phyloP scores from a whole-genome alignment of 2,888 invertebrate genomes.

The Empis livida region DNA sequence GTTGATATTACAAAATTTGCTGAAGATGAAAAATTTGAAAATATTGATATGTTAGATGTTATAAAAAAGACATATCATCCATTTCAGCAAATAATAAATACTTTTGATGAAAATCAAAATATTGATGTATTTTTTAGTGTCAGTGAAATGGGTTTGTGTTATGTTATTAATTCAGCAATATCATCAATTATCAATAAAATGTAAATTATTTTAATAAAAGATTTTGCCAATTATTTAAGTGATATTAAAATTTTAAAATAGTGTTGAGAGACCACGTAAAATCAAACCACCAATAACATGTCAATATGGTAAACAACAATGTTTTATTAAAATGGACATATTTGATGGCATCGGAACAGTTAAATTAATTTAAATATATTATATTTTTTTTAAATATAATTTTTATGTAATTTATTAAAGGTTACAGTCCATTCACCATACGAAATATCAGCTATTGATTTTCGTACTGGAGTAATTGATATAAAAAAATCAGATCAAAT shows the following conservation, averaged over 20 bases:
- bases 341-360: constrained; percentile 29
- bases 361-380: constrained; percentile 10
- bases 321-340: constrained; percentile 30
- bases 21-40: constrained; percentile 33
- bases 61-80: constrained; percentile 21
- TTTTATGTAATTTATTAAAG: constrained; percentile 14
- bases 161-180: constrained; percentile 45
- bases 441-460: constrained; percentile 26
- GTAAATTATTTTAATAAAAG: too few relatives aligned
- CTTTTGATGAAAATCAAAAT: constrained; percentile 17
- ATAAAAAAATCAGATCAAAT: constrained; percentile 30
- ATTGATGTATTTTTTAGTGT: constrained; percentile 35
- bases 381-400: too few relatives aligned
- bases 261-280: too few relatives aligned
- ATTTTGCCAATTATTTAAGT: background rate
- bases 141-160: constrained; percentile 54
- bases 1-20: constrained; percentile 31
- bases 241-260: too few relatives aligned
- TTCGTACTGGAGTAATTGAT: constrained; percentile 18
- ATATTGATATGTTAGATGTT: constrained; percentile 34
- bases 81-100: constrained; percentile 24
- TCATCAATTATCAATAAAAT: constrained; percentile 17
- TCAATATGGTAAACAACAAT: constrained; percentile 29
- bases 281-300: constrained; percentile 21
- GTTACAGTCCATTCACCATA: constrained; percentile 31